These are phyloP conservation scores for Venusia cambrica DNA, from an alignment of 2,888 invertebrate genomes.

Conservation along the genomic window DNA sequence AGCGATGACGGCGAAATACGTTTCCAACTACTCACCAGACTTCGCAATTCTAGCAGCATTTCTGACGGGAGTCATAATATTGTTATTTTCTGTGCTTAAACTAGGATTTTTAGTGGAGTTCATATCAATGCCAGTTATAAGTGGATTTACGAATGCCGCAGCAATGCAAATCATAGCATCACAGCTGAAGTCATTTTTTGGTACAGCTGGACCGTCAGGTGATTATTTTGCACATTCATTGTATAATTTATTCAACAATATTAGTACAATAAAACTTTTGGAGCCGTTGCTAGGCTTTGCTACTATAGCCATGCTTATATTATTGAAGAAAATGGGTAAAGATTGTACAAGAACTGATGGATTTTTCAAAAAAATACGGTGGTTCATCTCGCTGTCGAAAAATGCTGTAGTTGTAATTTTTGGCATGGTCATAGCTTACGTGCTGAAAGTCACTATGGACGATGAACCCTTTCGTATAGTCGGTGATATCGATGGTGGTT, in stretches of 20 bases:
- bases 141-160: conserved; percentile 91
- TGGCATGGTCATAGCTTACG: conserved; percentile 82
- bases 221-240: conserved; percentile 84
- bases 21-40: conserved; percentile 81
- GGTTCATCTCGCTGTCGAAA: conserved; percentile 85
- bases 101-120: no score
- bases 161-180: conserved; percentile 91
- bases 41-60: conserved; percentile 88
- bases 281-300: conserved; percentile 83
- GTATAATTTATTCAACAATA: conserved; percentile 80
- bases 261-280: conserved; percentile 80
- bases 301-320: conserved; percentile 83
- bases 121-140: conserved; percentile 91
- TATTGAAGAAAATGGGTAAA: conserved; percentile 82
- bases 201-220: conserved; percentile 80
- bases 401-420: conserved; percentile 92
- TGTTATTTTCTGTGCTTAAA: conserved; percentile 86
- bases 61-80: conserved; percentile 85
- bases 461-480: conserved; percentile 83
- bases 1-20: conserved; percentile 87
- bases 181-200: conserved; percentile 88
- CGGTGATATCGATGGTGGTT: conserved; percentile 83
- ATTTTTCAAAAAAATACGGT: conserved; percentile 74
- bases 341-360: conserved; percentile 72
- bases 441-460: conserved; percentile 40